phyloP scores from a whole-genome alignment of 1,140 invertebrate genomes.

The Atopsyche davidsoni region DNA sequence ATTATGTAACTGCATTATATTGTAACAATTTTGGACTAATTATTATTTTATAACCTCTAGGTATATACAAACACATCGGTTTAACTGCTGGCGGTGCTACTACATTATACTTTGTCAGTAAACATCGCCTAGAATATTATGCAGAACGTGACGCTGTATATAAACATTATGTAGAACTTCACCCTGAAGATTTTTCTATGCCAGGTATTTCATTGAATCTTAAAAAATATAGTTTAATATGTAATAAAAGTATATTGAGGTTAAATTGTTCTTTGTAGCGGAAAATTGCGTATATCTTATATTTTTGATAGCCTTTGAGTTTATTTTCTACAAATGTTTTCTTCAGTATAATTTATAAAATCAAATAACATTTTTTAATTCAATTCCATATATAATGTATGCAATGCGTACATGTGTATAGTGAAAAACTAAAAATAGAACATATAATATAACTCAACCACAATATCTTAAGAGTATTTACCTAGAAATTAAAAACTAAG shows the following conservation, averaged over 20 bases:
- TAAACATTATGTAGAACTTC: constrained; percentile 61
- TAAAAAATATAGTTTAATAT: constrained; percentile 15
- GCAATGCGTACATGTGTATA: background rate
- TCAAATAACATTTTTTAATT: background rate
- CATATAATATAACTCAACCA: background rate
- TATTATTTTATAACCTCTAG: constrained; percentile 38
- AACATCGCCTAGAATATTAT: constrained; percentile 42
- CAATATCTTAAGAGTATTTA: background rate
- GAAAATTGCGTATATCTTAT: constrained; percentile 1
- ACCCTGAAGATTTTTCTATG: constrained; percentile 63
- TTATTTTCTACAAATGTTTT: background rate
- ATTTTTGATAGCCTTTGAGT: constrained; percentile 2
- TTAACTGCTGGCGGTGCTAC: constrained; percentile 33
- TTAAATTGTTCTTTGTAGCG: constrained; percentile 1
- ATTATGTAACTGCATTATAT: constrained; percentile 37
- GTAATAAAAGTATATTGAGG: constrained; percentile 12
- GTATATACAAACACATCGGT: constrained; percentile 52
- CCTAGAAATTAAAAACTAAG: background rate
- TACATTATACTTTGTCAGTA: constrained; percentile 36
- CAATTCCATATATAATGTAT: constrained; percentile 3
- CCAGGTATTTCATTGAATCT: constrained; percentile 45
- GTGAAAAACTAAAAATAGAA: background rate
- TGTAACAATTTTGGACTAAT: background rate
- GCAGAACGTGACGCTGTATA: constrained; percentile 60
- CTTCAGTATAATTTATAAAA: constrained; percentile 1